Evolutionary conservation across 2,113 vertebrate genomes (phyloP).

Genomic region (Indicator maculatus): DNA sequence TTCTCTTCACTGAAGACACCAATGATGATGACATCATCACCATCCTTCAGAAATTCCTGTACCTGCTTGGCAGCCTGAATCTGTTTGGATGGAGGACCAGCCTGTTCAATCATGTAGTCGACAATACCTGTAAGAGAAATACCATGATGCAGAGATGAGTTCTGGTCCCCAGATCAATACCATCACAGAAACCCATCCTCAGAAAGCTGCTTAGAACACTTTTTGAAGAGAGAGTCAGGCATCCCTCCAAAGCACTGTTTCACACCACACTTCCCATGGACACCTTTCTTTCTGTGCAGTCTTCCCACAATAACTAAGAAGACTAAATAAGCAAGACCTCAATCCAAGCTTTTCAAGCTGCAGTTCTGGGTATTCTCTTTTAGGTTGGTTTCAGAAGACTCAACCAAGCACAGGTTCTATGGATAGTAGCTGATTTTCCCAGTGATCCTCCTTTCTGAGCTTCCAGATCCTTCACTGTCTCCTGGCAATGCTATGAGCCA

Average conservation of each 20-base stretch:
- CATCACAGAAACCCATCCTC: accelerated
- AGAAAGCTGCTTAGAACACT: not conserved
- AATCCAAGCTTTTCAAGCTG: not conserved
- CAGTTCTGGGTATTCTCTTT: not conserved
- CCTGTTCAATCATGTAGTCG: slow-evolving; percentile 91
- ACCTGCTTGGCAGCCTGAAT: slow-evolving; percentile 88
- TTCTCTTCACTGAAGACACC: slow-evolving; percentile 85
- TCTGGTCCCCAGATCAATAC: no score
- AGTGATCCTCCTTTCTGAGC: not conserved
- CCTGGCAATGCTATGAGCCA: not conserved
- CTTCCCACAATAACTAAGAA: not conserved
- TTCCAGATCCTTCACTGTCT: not conserved
- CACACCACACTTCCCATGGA: not conserved
- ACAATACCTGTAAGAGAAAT: slow-evolving; percentile 83
- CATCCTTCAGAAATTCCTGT: slow-evolving; percentile 90
- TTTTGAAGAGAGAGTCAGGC: not conserved
- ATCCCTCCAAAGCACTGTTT: not conserved
- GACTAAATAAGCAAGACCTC: not conserved
- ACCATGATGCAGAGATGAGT: no score
- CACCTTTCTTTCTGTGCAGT: not conserved
- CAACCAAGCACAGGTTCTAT: not conserved
- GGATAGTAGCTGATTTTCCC: not conserved
- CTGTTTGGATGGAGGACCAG: slow-evolving; percentile 92
- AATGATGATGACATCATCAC: slow-evolving; percentile 89
- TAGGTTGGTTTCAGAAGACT: not conserved